phyloP scores from a whole-genome alignment of 2,113 vertebrate species.

The Poecile atricapillus region DNA sequence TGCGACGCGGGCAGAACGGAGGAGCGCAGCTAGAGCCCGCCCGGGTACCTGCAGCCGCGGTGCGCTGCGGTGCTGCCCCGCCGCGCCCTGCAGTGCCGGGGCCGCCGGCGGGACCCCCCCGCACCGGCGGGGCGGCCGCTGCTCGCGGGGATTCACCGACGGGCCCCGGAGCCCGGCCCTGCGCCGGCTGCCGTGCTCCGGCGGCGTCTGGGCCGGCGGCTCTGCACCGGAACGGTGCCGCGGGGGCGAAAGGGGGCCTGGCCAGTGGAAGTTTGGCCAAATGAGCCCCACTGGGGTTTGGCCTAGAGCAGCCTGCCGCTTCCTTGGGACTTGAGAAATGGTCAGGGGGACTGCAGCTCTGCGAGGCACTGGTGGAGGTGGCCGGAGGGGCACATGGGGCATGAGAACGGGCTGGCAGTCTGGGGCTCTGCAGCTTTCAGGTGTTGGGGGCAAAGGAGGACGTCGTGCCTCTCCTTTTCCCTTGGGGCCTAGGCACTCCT shows the following conservation, averaged over 20 bases:
- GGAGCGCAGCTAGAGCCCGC: neutral
- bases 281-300: neutral
- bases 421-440: neutral
- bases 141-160: neutral
- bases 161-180: neutral
- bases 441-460: neutral
- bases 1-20: neutral
- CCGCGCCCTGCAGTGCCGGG: neutral
- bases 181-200: neutral
- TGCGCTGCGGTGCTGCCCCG: neutral
- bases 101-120: neutral
- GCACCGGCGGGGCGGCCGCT: neutral
- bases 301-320: neutral
- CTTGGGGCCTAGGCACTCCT: neutral
- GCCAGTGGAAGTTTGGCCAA: neutral
- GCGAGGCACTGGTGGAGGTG: neutral
- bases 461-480: neutral
- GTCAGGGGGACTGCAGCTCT: neutral
- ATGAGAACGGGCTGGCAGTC: rapidly evolving
- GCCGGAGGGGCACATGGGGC: neutral
- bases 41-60: neutral
- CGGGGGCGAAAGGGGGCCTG: neutral
- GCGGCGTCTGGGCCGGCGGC: neutral
- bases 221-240: neutral
- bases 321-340: neutral